Conservation (phyloP, 2,797 vertebrate species). For the Apogon talboti region DNA sequence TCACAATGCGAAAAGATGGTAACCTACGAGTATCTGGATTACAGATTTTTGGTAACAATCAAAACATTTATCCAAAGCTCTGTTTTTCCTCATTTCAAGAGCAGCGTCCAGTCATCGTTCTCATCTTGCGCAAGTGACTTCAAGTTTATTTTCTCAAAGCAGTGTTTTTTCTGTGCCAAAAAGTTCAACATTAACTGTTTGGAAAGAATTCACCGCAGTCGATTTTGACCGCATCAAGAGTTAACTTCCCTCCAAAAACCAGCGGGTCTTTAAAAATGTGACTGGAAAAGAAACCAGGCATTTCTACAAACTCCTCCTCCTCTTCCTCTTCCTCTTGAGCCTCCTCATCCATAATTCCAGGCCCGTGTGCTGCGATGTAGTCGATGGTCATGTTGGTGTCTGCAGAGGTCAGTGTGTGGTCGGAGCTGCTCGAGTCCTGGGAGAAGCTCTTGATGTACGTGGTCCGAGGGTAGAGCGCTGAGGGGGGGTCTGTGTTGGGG, state of each 20-base stretch:
- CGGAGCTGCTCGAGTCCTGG: slow-evolving; percentile 73
- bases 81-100: no score
- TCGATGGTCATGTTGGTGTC: slow-evolving; percentile 50
- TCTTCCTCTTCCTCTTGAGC: slow-evolving; percentile 52
- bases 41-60: no score
- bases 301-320: slow-evolving; percentile 19
- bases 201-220: slow-evolving; percentile 75
- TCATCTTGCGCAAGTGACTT: neutral
- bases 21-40: neutral
- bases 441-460: slow-evolving; percentile 84
- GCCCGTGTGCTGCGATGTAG: slow-evolving; percentile 78
- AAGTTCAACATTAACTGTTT: slow-evolving; percentile 20
- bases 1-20: neutral
- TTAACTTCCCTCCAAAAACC: slow-evolving; percentile 80
- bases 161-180: neutral
- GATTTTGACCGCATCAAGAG: slow-evolving; percentile 88
- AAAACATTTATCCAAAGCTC: no score
- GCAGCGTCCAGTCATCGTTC: neutral
- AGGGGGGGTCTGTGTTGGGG: neutral
- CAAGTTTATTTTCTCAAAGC: slow-evolving; percentile 5
- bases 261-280: slow-evolving; percentile 55
- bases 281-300: slow-evolving; percentile 69
- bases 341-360: slow-evolving; percentile 50
- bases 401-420: slow-evolving; percentile 70
- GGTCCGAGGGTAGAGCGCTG: slow-evolving; percentile 43